Evolutionary conservation across 2,888 invertebrate genomes (phyloP).

Genomic region (Neoascia interrupta): DNA sequence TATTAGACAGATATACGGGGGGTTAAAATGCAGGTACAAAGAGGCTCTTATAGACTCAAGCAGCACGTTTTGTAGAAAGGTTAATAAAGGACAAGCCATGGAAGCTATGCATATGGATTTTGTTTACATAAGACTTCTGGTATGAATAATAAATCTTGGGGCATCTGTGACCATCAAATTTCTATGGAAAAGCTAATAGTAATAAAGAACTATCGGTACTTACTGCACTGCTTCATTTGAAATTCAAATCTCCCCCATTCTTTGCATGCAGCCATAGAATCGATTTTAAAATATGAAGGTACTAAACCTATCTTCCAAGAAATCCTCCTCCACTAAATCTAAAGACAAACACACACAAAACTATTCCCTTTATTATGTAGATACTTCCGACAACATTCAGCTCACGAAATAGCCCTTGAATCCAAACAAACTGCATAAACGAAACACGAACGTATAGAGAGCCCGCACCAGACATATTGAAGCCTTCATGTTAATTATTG

Average conservation of each 20-base stretch:
- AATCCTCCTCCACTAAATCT: constrained; percentile 45
- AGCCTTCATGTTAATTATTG: constrained; percentile 54
- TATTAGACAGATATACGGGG: constrained; percentile 47
- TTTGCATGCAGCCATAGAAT: neutral
- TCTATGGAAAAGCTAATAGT: no score
- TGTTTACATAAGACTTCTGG: no score
- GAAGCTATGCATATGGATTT: no score
- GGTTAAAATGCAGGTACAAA: no score
- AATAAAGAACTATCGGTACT: no score
- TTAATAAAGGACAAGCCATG: no score
- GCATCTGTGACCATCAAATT: no score
- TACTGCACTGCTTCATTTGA: constrained; percentile 11
- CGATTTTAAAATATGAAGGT: constrained; percentile 2
- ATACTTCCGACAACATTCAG: constrained; percentile 48
- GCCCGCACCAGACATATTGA: constrained; percentile 1
- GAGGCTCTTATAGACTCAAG: no score
- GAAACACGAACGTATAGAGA: neutral
- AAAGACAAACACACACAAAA: constrained; percentile 33
- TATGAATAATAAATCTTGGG: no score
- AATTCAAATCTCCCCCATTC: constrained; percentile 48
- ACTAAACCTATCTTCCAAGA: constrained; percentile 35
- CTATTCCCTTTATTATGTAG: constrained; percentile 49
- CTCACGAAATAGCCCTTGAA: constrained; percentile 45
- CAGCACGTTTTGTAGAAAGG: no score
- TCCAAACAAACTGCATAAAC: constrained; percentile 36